Percentiles rank a stretch among this genome's conserved stretches.
phyloP scores from a whole-genome alignment of 2,888 invertebrate species.

The Boloria selene region DNA sequence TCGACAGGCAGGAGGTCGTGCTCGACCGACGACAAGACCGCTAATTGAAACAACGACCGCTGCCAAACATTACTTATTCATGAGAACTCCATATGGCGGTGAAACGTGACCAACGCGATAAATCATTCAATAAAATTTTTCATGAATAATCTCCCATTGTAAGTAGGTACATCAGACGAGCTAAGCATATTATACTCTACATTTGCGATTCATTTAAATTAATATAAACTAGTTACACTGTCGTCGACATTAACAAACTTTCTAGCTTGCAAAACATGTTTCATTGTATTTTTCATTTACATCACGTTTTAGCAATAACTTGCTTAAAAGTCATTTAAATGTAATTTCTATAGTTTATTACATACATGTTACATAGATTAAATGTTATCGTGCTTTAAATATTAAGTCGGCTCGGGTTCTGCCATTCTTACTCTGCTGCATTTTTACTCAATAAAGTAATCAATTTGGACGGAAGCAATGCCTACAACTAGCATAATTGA shows the following conservation, averaged over 20 bases:
- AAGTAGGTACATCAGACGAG: slow-evolving; percentile 2
- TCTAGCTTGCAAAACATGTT: slow-evolving; percentile 27
- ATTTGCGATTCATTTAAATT: slow-evolving; percentile 17
- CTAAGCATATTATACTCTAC: background rate
- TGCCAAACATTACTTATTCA: slow-evolving; percentile 79
- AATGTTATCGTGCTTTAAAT: slow-evolving; percentile 34
- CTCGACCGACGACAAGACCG: slow-evolving; percentile 74
- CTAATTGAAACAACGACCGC: slow-evolving; percentile 82
- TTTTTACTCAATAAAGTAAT: slow-evolving; percentile 7
- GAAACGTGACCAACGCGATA: slow-evolving; percentile 78
- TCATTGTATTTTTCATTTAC: slow-evolving; percentile 38
- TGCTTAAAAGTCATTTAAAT: slow-evolving; percentile 37
- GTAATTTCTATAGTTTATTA: slow-evolving; percentile 35
- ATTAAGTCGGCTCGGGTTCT: slow-evolving; percentile 21
- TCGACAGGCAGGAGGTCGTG: slow-evolving; percentile 54
- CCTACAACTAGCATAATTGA: slow-evolving; percentile 30
- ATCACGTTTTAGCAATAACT: slow-evolving; percentile 42
- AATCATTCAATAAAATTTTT: slow-evolving; percentile 80
- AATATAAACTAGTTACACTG: slow-evolving; percentile 18
- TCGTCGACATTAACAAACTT: slow-evolving; percentile 23
- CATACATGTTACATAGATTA: slow-evolving; percentile 30
- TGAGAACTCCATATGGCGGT: slow-evolving; percentile 79
- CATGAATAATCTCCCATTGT: slow-evolving; percentile 56
- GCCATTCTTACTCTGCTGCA: slow-evolving; percentile 13
- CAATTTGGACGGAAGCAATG: slow-evolving; percentile 1